A percentile compares a stretch with the other conserved stretches of the same genome.
Evolutionary conservation across 2,888 invertebrate genomes (phyloP).

Genomic region (Rhorus exstirpatorius): DNA sequence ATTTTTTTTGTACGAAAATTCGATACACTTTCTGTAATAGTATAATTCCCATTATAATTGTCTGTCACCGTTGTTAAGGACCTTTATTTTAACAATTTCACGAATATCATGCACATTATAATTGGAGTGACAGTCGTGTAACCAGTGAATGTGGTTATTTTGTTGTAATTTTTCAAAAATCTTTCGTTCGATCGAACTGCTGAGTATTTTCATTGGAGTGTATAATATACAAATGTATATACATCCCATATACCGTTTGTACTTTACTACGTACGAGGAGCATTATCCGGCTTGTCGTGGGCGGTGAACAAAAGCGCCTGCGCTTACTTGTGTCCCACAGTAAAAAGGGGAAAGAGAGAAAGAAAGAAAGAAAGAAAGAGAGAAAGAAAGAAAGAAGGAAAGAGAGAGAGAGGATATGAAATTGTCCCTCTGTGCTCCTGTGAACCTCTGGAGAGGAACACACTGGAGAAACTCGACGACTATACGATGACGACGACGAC

Average conservation of each 20-base stretch:
- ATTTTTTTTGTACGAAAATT: too few relatives aligned
- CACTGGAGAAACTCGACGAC: constrained; percentile 59
- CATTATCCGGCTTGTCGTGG: constrained; percentile 58
- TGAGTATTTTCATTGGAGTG: constrained; percentile 13
- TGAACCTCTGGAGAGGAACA: constrained; percentile 46
- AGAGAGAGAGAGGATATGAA: neutral
- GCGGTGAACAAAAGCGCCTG: constrained; percentile 69
- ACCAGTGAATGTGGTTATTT: neutral
- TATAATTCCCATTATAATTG: too few relatives aligned
- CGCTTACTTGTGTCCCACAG: constrained; percentile 13
- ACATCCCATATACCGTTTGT: constrained; percentile 4
- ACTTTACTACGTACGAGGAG: constrained; percentile 39
- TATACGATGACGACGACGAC: constrained; percentile 1
- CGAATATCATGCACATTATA: constrained; percentile 1
- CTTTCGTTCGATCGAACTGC: constrained; percentile 1
- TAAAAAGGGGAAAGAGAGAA: neutral
- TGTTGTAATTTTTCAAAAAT: neutral
- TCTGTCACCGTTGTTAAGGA: too few relatives aligned
- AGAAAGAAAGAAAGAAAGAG: neutral
- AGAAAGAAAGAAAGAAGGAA: neutral
- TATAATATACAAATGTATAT: neutral
- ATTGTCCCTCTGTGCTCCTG: constrained; percentile 29
- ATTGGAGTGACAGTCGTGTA: neutral
- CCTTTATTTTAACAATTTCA: neutral
- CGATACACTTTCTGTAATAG: too few relatives aligned